Evolutionary conservation across 1,140 invertebrate species (phyloP).

Genomic region (Dendroctonus valens): DNA sequence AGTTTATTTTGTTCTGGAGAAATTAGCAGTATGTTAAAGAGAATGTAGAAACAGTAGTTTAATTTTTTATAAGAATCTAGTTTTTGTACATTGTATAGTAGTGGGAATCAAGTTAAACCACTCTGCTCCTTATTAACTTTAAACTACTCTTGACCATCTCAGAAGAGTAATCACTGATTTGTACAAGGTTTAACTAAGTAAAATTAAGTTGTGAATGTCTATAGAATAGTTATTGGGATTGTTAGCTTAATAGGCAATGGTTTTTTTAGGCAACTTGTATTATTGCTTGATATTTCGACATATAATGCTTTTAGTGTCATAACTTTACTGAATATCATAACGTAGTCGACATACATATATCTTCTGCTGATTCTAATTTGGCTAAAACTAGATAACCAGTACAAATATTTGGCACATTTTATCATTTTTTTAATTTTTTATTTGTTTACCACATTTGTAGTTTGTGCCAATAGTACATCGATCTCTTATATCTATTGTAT

Average conservation of each 20-base stretch:
- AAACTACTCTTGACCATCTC: too few relatives aligned
- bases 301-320: constrained; percentile 37
- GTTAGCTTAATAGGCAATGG: constrained; percentile 31
- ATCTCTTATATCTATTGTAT: constrained; percentile 17
- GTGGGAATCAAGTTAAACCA: constrained; percentile 19
- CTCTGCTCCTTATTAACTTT: constrained; percentile 4
- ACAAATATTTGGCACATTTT: constrained; percentile 19
- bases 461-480: constrained; percentile 25
- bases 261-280: constrained; percentile 34
- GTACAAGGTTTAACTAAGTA: constrained; percentile 17
- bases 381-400: constrained; percentile 19
- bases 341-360: constrained; percentile 20
- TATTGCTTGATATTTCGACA: constrained; percentile 26
- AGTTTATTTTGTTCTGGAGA: constrained; percentile 1
- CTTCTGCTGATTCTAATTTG: constrained; percentile 11
- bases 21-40: constrained; percentile 28
- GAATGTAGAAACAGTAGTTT: constrained; percentile 34
- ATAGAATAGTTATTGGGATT: constrained; percentile 35
- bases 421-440: constrained; percentile 12
- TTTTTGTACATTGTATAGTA: constrained; percentile 52
- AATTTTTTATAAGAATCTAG: constrained; percentile 48
- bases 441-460: not conserved
- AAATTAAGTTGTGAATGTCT: constrained; percentile 29
- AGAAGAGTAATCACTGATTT: not conserved
- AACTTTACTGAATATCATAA: constrained; percentile 28